Base-by-base conservation (phyloP, 2,113 vertebrate species). In the Heterotis niloticus region DNA sequence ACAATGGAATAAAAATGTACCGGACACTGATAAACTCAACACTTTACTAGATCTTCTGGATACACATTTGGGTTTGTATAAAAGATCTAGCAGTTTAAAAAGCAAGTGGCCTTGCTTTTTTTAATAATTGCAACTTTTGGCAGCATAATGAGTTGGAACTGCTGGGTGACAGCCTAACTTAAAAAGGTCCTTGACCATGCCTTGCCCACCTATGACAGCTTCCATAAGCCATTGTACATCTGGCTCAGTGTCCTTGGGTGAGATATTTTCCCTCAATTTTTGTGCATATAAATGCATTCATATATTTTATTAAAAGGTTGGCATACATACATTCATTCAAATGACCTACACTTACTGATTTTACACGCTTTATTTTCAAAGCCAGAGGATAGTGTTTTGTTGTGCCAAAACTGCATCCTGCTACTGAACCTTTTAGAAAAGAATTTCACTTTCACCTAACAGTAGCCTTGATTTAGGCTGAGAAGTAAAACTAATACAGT, bases 121-220 rank as follows among this genome's bases (percentile, higher is more conserved):
- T 98, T 98, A 98, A 98, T 98, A 96, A 98, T 94, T 93, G 92
- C 93, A 95, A 94, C 94, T 95, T 94, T 93, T 86, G 92, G 97
- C 95, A 98, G 93, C 94, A 96, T 98, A 97, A 97, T 98, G 98
- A 97, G 94, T 94, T 94, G 94, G 96, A 96, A 95, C 95, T 96
- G 93, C 93, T 94, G 93, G 95, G 95, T 98, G 94, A 93, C 92
- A 93, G 91, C 92, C 94, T 95, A 96, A 97, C 94, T 96, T 97
- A 98, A 97, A 96, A 96, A 98, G 94, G 92, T 91, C 94, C 86
- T 90, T 92, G 93, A 91, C 92, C 94, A 91, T 94, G 94, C 92
- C 90, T 91, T 95, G 95, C 93, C 91, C 94, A 95, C 92, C 92
- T 95, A 93, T 96, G 95, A 98, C 98, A 96, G 94, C 93, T 96